Evolutionary conservation across 2,888 invertebrate genomes (phyloP).

Genomic region (Branchellion lobata): DNA sequence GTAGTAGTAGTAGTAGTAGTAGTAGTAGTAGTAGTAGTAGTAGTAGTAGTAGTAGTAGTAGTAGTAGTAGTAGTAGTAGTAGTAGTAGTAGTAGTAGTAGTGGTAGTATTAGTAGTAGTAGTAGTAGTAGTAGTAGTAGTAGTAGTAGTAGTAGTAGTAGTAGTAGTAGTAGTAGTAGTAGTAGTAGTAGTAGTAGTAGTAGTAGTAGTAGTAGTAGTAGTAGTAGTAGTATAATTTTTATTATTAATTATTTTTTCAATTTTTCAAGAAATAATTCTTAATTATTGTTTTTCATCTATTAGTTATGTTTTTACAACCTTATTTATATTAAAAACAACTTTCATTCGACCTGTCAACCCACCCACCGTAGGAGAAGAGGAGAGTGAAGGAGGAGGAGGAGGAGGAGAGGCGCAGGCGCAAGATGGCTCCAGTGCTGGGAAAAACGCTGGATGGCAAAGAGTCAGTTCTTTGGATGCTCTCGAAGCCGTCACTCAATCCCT

Average conservation of each 20-base stretch:
- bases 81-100: conserved; percentile 23
- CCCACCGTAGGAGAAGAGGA: conserved; percentile 49
- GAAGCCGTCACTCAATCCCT: too few relatives aligned
- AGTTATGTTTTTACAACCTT: too few relatives aligned
- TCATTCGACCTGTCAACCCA: too few relatives aligned
- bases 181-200: conserved; percentile 31
- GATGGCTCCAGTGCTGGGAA: conserved; percentile 47
- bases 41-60: not conserved
- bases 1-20: conserved; percentile 29
- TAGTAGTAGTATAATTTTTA: conserved; percentile 21
- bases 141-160: conserved; percentile 35
- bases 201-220: conserved; percentile 20
- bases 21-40: conserved; percentile 14
- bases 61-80: not conserved
- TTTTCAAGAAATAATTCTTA: not conserved
- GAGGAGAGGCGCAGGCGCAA: conserved; percentile 45
- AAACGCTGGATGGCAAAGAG: conserved; percentile 47
- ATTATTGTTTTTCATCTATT: too few relatives aligned
- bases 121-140: conserved; percentile 36
- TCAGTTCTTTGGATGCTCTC: too few relatives aligned
- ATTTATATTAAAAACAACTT: too few relatives aligned
- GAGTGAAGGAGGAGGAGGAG: conserved; percentile 46
- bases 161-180: conserved; percentile 35
- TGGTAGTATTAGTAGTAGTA: conserved; percentile 27
- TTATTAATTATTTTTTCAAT: not conserved